Evolutionary conservation across 1,140 invertebrate genomes (phyloP).

Genomic region (Dufourea novaeangliae): DNA sequence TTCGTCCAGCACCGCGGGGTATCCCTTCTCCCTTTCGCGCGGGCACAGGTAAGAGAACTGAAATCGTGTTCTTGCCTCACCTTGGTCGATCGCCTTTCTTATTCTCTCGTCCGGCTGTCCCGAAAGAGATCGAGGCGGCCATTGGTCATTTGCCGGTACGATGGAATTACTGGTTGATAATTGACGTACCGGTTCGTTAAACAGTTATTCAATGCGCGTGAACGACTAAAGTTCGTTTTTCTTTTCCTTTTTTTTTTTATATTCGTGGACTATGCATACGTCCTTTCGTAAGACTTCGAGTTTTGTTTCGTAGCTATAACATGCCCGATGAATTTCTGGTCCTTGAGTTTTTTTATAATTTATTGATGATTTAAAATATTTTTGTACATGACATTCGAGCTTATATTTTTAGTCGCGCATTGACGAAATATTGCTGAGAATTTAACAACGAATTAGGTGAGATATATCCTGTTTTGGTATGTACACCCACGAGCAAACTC

Average conservation of each 20-base stretch:
- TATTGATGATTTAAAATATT: background rate
- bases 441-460: background rate
- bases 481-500: too few relatives aligned
- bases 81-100: conserved; percentile 31
- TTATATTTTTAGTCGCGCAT: background rate
- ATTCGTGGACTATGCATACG: too few relatives aligned
- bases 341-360: background rate
- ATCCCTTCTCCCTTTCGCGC: conserved; percentile 18
- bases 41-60: background rate
- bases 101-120: background rate
- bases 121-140: conserved; percentile 6
- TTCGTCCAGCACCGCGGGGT: background rate
- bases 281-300: too few relatives aligned
- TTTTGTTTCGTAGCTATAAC: too few relatives aligned
- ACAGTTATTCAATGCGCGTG: background rate
- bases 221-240: background rate
- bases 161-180: background rate
- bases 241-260: too few relatives aligned
- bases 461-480: background rate
- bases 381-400: background rate
- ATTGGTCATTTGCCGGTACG: background rate
- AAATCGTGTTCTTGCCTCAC: conserved; percentile 3
- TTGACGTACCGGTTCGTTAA: background rate
- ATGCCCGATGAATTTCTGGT: background rate
- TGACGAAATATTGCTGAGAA: background rate